Base-by-base conservation (phyloP, 2,888 invertebrate genomes). In the Apomyelois bistriatella region DNA sequence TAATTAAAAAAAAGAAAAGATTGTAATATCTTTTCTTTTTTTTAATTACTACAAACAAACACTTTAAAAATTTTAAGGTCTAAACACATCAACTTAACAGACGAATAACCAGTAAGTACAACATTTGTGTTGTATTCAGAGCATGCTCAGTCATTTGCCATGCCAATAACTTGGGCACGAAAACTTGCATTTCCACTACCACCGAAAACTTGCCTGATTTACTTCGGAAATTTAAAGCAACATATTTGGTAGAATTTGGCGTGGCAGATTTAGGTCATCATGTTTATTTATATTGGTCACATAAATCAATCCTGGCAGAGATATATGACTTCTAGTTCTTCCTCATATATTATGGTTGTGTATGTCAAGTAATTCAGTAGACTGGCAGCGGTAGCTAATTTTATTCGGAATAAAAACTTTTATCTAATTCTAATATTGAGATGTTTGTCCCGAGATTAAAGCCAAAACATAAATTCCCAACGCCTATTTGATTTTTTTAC, bases 231-330 rank as follows among this genome's bases (percentile, higher is more conserved):
- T 50, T 50, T 50, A 30, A 50, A 50, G 49, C 40, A 30, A 50
- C 40, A 50, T 50, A 50, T 50, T 50, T 50, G 49, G 40, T 38
- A 43, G 43, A 48, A 38, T 49, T 49, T 37, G 48, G 37, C 40
- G 10, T 41, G 30, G 30, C 30, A n/a, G 38, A 49, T 49, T 49
- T 30, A 40, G 49, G 49, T 49, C 49, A 40, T 38, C 49, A 40
- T 40, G 49, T 50, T 40, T 50, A 40, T 50, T 50, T 50, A 50
- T 50, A 50, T 50, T 50, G 40, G 32, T 10, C 49, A 50, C 49
- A 41, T 50, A 50, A 50, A 50, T 50, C 49, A 40, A 40, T 15
- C 28, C 15, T 28, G 46, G 40, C 40, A 32, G 16, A 40, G 49
- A 50, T 40, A 30, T 40, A 40, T 41, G 40, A 50, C 30, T 50